Base-by-base conservation (phyloP, 2,888 invertebrate genomes). In the Acronicta alni region DNA sequence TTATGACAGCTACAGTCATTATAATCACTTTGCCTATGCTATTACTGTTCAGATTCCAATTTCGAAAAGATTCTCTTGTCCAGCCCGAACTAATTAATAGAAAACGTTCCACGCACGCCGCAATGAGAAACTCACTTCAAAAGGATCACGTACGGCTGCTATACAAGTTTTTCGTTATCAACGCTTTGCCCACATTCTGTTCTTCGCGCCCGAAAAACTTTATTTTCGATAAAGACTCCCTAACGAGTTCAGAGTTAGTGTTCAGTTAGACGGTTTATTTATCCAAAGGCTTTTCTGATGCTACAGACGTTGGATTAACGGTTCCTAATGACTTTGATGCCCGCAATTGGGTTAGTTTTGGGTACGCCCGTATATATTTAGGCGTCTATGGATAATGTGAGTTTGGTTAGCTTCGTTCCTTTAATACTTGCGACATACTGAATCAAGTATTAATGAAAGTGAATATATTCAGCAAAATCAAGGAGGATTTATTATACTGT, bases 171-270 rank as follows among this genome's bases (percentile, higher is more conserved):
- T 80, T 80, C 82, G 81, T 83, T 88, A 87, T 86, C 87, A 85
- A 76, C 84, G 67, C 82, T 82, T 80, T 72, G 76, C 74, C 77
- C 78, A 81, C 84, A 82, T 82, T 78, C 77, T 73, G 60, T 72
- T 81, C 79, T 77, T 69, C 59, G 49, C 58, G 16, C 59, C 67
- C 54, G 59, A 75, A 82, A 82, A 85, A 87, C 79, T 86, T 87
- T 81, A 77, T 78, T 81, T 77, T 80, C 81, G 81, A 86, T 88
- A 88, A 88, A 88, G 84, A 84, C 81, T 78, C 80, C 71, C 82
- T 88, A 88, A 88, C 87, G 88, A 88, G 88, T 87, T 88, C 85
- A 72, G 77, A 87, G 81, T 83, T 82, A 59, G 59, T 63, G 57
- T 57, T 63, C 59, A 54, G 72, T 73, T 68, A 59, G 63, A 48